These are phyloP conservation scores for Grus americana DNA, from an alignment of 2,113 vertebrate genomes.

Conservation along the genomic window DNA sequence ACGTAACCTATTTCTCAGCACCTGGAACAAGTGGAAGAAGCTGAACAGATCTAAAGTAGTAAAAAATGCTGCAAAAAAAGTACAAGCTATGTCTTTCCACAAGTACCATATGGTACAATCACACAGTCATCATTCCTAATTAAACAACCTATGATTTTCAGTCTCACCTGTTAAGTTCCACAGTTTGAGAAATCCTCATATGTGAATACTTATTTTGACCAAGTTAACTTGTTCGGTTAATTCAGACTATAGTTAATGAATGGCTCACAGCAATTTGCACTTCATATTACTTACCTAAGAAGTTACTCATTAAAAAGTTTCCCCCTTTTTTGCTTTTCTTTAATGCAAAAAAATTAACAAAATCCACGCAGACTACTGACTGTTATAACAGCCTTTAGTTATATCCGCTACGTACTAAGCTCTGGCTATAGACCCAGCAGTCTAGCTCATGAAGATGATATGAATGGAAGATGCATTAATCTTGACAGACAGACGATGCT, in stretches of 20 bases:
- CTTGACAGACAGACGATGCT: background rate
- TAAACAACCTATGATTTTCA: background rate
- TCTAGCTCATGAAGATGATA: background rate
- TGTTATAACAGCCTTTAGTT: background rate
- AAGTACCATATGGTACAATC: constrained; percentile 29
- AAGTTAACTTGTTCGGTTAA: background rate
- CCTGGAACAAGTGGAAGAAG: constrained; percentile 19
- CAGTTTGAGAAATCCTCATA: constrained; percentile 1
- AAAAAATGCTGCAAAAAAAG: background rate
- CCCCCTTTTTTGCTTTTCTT: background rate
- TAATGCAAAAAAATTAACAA: background rate
- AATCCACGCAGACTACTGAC: background rate
- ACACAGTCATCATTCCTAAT: background rate
- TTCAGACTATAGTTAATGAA: background rate
- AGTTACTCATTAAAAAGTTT: background rate
- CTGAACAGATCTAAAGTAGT: constrained; percentile 4
- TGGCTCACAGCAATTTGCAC: background rate
- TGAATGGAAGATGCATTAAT: background rate
- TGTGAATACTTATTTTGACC: background rate
- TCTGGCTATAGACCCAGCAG: background rate
- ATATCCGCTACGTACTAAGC: background rate
- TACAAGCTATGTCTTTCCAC: background rate
- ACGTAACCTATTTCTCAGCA: background rate
- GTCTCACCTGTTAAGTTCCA: constrained; percentile 25
- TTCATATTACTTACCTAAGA: background rate